Evolutionary conservation across 2,113 vertebrate species (phyloP).

Genomic region (Saguinus midas): DNA sequence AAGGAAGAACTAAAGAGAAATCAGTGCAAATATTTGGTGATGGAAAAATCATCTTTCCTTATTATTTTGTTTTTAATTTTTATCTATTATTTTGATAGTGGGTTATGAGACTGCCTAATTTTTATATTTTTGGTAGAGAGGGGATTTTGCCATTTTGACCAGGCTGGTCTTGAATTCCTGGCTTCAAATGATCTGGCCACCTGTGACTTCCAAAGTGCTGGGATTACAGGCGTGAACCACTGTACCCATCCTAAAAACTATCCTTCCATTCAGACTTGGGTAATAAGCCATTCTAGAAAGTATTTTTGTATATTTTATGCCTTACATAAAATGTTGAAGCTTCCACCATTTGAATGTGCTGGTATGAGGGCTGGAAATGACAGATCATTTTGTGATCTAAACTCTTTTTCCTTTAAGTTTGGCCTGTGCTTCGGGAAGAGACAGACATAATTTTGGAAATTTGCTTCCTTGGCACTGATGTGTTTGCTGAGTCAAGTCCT

Average conservation of each 20-base stretch:
- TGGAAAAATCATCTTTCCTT: neutral
- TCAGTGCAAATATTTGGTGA: neutral
- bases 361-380: neutral
- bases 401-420: neutral
- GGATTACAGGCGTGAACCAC: too few species aligned
- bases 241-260: neutral
- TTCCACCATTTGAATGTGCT: neutral
- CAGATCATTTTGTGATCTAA: neutral
- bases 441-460: neutral
- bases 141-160: too few species aligned
- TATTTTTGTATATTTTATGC: constrained; percentile 3
- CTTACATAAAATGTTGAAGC: neutral
- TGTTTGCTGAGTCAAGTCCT: constrained; percentile 44
- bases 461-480: constrained; percentile 1
- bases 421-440: neutral
- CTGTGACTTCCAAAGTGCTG: too few species aligned
- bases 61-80: too few species aligned
- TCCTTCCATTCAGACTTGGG: neutral
- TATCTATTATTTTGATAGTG: too few species aligned
- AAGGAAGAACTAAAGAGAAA: neutral
- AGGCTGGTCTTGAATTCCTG: too few species aligned
- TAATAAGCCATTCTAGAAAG: neutral
- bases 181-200: too few species aligned
- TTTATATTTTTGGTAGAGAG: too few species aligned
- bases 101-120: too few species aligned